A percentile compares a stretch with the other conserved stretches of the same genome.
These are phyloP conservation scores for Gambusia yucatana DNA, from an alignment of 2,797 vertebrate species.

Conservation along the genomic window DNA sequence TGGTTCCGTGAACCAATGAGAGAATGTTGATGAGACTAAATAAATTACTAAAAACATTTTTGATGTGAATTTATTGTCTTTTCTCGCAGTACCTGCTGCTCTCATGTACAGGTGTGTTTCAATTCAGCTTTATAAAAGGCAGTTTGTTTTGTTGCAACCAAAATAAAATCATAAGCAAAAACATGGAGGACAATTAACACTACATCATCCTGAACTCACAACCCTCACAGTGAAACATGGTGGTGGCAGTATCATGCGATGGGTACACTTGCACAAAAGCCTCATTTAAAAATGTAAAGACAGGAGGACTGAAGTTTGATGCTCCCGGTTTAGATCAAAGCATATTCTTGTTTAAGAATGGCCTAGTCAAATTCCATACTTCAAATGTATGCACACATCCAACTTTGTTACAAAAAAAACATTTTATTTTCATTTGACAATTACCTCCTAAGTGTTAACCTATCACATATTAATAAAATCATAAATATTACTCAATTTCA, in stretches of 20 bases:
- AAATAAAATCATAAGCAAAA: neutral
- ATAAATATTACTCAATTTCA: neutral
- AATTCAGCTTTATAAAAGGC: neutral
- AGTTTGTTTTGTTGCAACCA: neutral
- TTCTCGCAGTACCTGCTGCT: neutral
- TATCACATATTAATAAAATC: neutral
- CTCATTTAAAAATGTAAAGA: neutral
- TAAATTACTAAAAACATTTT: conserved; percentile 66
- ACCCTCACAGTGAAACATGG: neutral
- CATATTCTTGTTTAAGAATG: neutral
- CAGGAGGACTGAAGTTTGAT: neutral
- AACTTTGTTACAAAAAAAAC: neutral
- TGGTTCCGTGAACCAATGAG: conserved; percentile 85
- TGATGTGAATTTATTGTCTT: conserved; percentile 5
- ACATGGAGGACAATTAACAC: neutral
- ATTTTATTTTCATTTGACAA: neutral
- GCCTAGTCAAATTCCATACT: neutral
- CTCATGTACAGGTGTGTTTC: neutral
- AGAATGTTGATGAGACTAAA: conserved; percentile 69
- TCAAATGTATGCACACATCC: neutral
- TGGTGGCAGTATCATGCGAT: neutral
- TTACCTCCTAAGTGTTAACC: neutral
- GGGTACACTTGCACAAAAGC: neutral
- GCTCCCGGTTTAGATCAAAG: neutral
- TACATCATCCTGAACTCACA: neutral